Evolutionary conservation across 1,140 invertebrate genomes (phyloP), one percentile per base, ranked within the genome.

Genomic region (Steinernema khuongi): DNA sequence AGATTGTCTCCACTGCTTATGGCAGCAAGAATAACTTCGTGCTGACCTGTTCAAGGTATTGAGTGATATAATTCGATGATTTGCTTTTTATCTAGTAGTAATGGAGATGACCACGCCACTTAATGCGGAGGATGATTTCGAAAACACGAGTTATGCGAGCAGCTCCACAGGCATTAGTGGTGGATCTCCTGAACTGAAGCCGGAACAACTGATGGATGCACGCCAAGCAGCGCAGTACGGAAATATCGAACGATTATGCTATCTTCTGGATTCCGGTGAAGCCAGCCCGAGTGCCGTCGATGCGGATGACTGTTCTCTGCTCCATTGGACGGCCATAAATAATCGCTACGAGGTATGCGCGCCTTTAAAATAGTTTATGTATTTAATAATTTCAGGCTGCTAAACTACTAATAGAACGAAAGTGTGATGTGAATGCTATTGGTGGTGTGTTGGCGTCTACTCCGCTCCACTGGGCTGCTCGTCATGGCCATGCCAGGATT

Each of bases 291-390:
- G 32, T 67, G 44, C 71, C 26, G 67, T 73, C 1, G 88, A 88
- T 79, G 74, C 77, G 67, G 88, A 88, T 77, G 87, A 88, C 79
- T 88, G 88, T 76, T 87, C 94, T 1, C 87, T 99, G n/a, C 88
- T 99, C 0, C 96, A 99, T 85, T 99, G 96, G 96, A 96, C 96
- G 22, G 92, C 96, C 19, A 99, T 99, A 80, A 99, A 99, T 86
- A 98, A 97, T 89, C 89, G 88, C 74, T 71, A 78, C 26, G 72
- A 77, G 18, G 77, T 81, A 36, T 81, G 66, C 86, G 91, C 17
- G 77, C 89, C 96, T 72, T 89, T 68, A 71, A 71, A 1, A 26
- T 70, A 44, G 1, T 7, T 7, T 7, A 43, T 70, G 7, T 71
- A 17, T 68, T 41, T 76, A 70, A 41, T 68, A 30, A 17, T 60